Conservation (phyloP, 1,140 invertebrate species). For the Diabrotica virgifera region DNA sequence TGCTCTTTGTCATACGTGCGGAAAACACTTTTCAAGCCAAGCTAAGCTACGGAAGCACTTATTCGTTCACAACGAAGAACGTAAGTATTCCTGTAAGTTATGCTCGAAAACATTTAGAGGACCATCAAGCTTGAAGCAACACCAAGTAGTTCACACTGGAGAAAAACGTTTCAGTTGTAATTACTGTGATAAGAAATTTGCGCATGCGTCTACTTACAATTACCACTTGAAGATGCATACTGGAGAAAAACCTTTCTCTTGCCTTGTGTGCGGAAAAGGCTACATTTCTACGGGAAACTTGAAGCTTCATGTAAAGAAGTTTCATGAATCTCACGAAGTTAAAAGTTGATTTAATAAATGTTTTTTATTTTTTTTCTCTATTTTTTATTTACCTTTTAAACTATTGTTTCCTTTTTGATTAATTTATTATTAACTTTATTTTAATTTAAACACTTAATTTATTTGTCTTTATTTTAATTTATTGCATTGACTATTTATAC, state of each 20-base stretch:
- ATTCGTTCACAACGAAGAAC: slow-evolving; percentile 41
- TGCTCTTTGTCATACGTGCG: slow-evolving; percentile 65
- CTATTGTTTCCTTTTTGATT: too few relatives aligned
- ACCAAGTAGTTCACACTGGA: slow-evolving; percentile 23
- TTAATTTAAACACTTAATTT: too few relatives aligned
- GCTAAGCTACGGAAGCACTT: slow-evolving; percentile 6
- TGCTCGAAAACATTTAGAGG: slow-evolving; percentile 74
- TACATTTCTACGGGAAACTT: slow-evolving; percentile 12
- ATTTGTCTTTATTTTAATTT: too few relatives aligned
- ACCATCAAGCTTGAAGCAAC: slow-evolving; percentile 48
- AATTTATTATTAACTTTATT: too few relatives aligned
- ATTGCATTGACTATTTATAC: too few relatives aligned
- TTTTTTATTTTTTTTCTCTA: neutral
- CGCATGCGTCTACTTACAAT: slow-evolving; percentile 57
- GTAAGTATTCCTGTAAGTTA: slow-evolving; percentile 70
- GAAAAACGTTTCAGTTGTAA: slow-evolving; percentile 22
- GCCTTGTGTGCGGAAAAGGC: slow-evolving; percentile 40
- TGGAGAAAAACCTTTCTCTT: slow-evolving; percentile 51
- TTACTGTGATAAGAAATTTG: slow-evolving; percentile 18
- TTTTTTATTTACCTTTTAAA: neutral
- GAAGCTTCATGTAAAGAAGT: neutral
- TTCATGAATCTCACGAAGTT: neutral
- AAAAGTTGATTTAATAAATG: neutral
- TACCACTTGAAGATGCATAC: slow-evolving; percentile 57
- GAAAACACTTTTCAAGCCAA: slow-evolving; percentile 58